phyloP scores from a whole-genome alignment of 2,888 invertebrate species.

The Chloromyia formosa region DNA sequence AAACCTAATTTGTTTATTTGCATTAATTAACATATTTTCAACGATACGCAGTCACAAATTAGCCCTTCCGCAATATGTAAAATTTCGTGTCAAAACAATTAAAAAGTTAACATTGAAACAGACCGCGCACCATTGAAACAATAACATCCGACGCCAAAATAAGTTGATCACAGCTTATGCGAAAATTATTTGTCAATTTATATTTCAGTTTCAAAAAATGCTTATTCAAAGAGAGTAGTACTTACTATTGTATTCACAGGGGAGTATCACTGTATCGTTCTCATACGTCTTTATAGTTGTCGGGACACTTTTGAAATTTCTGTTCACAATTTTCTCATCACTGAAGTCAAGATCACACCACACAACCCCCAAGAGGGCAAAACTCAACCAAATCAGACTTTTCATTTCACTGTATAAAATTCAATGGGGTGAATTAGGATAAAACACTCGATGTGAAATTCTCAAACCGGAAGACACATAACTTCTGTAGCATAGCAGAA shows the following conservation, averaged over 20 bases:
- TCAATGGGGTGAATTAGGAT: background rate
- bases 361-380: background rate
- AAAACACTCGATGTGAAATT: background rate
- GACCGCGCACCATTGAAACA: background rate
- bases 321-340: slow-evolving; percentile 56
- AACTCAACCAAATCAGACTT: background rate
- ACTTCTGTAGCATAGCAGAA: background rate
- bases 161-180: background rate
- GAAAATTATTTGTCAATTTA: background rate
- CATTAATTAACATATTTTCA: slow-evolving; percentile 1
- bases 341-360: slow-evolving; percentile 55
- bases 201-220: background rate
- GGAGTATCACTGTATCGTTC: slow-evolving; percentile 80
- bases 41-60: slow-evolving; percentile 8
- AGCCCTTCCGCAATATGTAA: slow-evolving; percentile 20
- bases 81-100: slow-evolving; percentile 7
- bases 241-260: slow-evolving; percentile 81
- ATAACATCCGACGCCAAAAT: background rate
- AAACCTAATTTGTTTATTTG: no score
- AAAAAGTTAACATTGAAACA: slow-evolving; percentile 14
- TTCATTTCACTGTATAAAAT: slow-evolving; percentile 21
- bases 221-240: no score
- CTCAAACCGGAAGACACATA: background rate
- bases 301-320: slow-evolving; percentile 74
- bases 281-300: slow-evolving; percentile 79